phyloP scores from a whole-genome alignment of 2,113 vertebrate genomes.

The Phyllopteryx taeniolatus region DNA sequence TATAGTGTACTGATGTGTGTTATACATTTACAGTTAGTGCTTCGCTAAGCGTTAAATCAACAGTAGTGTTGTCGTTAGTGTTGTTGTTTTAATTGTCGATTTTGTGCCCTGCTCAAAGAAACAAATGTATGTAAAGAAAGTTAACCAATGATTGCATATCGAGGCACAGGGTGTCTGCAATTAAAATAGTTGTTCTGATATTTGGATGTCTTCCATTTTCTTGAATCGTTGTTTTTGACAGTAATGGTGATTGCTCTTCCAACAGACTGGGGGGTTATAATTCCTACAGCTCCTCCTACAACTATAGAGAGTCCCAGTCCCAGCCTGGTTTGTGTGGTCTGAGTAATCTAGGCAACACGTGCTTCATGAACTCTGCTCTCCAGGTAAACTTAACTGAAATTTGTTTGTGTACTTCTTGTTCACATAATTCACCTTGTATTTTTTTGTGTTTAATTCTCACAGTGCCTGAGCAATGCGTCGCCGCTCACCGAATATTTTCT shows the following conservation, averaged over 20 bases:
- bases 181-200: neutral
- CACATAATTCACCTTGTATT: neutral
- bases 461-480: slow-evolving; percentile 94
- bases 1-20: too few relatives aligned
- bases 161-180: neutral
- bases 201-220: neutral
- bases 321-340: slow-evolving; percentile 94
- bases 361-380: slow-evolving; percentile 98
- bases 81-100: too few relatives aligned
- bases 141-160: neutral
- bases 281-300: slow-evolving; percentile 85
- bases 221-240: slow-evolving; percentile 1
- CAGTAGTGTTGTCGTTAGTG: neutral
- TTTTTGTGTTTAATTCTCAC: slow-evolving; percentile 10
- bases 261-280: slow-evolving; percentile 83
- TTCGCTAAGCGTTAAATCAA: neutral
- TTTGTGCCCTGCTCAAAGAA: too few relatives aligned
- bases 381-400: slow-evolving; percentile 74
- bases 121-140: neutral
- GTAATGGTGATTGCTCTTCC: slow-evolving; percentile 16
- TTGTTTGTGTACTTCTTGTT: neutral
- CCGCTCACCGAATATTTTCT: slow-evolving; percentile 93
- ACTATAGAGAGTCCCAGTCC: slow-evolving; percentile 83
- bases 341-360: slow-evolving; percentile 96
- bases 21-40: too few relatives aligned